Base-by-base conservation (phyloP, 2,888 invertebrate species). In the Lochmaea capreae region DNA sequence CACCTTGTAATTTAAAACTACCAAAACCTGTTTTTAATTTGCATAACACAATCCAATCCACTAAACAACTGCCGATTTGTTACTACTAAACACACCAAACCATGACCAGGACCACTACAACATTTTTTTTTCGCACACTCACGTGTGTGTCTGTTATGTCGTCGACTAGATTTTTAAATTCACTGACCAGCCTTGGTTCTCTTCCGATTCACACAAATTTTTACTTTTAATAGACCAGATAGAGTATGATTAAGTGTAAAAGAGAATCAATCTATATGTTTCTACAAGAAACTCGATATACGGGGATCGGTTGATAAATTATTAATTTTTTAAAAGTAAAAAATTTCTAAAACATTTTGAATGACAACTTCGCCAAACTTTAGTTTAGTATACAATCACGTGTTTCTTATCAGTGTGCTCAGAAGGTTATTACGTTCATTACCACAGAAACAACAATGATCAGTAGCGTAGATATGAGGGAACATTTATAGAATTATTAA, bases 161-260 rank as follows among this genome's bases (percentile, higher is more conserved):
- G 4, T 11, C 42, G 42, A 62, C 42, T 42, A 42, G 62, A 62
- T 26, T 62, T 62, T 62, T 16, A 62, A 62, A 39, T 62, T 33
- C 62, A 42, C 61, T 22, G 26, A 33, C 16, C 62, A 42, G 18
- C 39, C 62, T 59, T 62, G 62, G 42, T 62, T 42, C 9, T 62
- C 42, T 62, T 62, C n/a, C 62, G 16, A 43, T 59, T 59, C 42
- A 59, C 59, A 33, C 49, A 65, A 59, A 67, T 39, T 57, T n/a
- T 33, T 66, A 54, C 54, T 9, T 54, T 16, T 54, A 54, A 54
- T 54, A 16, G 14, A n/a, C n/a, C 5, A n/a, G 52, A n/a, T 11
- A 6, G 52, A 54, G 52, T 54, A 18, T 1, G n/a, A n/a, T n/a
- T 54, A 54, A 16, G n/a, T 14, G 14, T n/a, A 49, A 14, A 14